These are phyloP conservation scores for Pelusios castaneus DNA, from an alignment of 2,113 vertebrate species.

Conservation along the genomic window DNA sequence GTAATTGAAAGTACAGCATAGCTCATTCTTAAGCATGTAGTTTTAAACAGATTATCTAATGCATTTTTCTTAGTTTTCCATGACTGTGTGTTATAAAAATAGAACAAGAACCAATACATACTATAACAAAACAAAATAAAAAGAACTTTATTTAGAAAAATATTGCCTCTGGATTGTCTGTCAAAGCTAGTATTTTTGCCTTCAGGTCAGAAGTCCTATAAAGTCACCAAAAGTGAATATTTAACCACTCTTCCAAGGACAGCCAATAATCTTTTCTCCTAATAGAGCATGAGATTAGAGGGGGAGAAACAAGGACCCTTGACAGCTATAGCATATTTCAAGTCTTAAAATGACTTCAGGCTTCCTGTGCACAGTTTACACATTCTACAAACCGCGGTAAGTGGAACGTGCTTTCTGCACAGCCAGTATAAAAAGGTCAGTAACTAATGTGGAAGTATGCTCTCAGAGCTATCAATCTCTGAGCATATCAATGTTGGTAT, in stretches of 20 bases:
- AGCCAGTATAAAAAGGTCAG: neutral
- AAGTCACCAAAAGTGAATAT: conserved; percentile 51
- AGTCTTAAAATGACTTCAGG: neutral
- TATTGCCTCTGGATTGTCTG: neutral
- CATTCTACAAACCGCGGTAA: neutral
- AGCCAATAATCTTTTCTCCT: neutral
- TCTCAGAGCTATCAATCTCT: neutral
- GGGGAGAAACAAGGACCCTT: neutral
- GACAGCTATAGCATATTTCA: neutral
- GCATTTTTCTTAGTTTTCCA: accelerated
- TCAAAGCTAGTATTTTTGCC: conserved; percentile 14
- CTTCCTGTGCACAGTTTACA: neutral
- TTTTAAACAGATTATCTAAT: neutral
- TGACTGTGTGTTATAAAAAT: neutral
- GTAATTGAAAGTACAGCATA: neutral
- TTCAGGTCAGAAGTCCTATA: conserved; percentile 30
- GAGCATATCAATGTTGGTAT: neutral
- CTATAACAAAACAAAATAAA: neutral
- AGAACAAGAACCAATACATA: neutral
- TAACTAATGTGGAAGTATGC: neutral
- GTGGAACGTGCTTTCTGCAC: neutral
- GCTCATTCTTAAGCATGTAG: neutral
- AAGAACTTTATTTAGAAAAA: conserved; percentile 29
- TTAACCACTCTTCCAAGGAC: conserved; percentile 40
- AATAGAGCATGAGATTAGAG: neutral